A percentile compares a stretch with the other conserved stretches of the same genome.
Conservation (phyloP, 2,797 vertebrate species). For the Streptopelia turtur region DNA sequence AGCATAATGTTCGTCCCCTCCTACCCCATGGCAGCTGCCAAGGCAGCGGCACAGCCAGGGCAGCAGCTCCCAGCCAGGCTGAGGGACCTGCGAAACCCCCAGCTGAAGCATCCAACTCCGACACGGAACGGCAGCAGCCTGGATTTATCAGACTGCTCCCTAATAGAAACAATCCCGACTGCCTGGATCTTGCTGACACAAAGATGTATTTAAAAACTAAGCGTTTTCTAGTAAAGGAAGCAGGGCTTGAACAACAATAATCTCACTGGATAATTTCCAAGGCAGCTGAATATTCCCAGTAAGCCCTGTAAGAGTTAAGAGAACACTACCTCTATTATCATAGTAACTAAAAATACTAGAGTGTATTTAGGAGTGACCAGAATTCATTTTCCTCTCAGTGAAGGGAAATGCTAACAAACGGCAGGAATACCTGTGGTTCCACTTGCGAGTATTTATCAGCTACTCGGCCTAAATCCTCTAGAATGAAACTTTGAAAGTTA, state of each 20-base stretch:
- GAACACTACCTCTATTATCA: neutral
- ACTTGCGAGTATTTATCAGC: neutral
- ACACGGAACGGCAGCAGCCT: neutral
- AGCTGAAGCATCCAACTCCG: fast-evolving
- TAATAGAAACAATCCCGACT: neutral
- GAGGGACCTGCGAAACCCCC: neutral
- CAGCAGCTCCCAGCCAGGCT: neutral
- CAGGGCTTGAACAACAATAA: neutral
- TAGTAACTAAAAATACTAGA: neutral
- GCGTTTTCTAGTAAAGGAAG: neutral
- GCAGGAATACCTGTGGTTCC: neutral
- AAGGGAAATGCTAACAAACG: neutral
- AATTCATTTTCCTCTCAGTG: neutral
- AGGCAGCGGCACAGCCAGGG: neutral
- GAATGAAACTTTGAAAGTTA: neutral
- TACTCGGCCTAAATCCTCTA: neutral
- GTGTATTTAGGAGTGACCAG: neutral
- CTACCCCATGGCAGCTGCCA: neutral
- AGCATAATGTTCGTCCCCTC: neutral
- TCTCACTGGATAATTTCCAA: neutral
- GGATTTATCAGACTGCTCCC: neutral
- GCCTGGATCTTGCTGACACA: neutral
- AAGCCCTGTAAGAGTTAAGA: neutral
- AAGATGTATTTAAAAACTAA: neutral
- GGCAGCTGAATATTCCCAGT: neutral